phyloP scores from a whole-genome alignment of 2,888 invertebrate species.

The Agrotis segetum region DNA sequence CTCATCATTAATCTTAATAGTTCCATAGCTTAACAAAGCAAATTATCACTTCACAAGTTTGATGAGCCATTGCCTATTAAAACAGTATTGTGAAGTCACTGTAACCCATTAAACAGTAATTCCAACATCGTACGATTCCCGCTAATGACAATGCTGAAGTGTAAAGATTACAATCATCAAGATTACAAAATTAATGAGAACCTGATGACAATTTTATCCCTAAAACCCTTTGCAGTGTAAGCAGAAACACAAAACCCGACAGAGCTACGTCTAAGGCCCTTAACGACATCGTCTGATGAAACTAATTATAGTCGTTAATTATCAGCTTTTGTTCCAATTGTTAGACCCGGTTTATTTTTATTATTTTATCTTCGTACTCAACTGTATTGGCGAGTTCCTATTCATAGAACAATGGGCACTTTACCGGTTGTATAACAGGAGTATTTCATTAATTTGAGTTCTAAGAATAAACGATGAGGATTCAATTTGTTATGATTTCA shows the following conservation, averaged over 20 bases:
- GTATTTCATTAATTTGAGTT: background rate
- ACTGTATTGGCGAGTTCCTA: conserved; percentile 2
- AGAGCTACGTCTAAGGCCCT: conserved; percentile 23
- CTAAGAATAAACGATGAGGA: too few relatives aligned
- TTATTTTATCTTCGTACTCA: conserved; percentile 4
- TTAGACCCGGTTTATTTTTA: conserved; percentile 33
- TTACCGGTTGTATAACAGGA: background rate
- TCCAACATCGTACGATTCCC: too few relatives aligned
- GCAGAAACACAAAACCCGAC: conserved; percentile 37
- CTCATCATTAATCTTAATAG: background rate
- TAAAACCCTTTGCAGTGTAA: conserved; percentile 21
- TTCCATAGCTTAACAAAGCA: background rate
- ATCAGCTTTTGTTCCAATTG: conserved; percentile 45
- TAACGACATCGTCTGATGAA: conserved; percentile 50
- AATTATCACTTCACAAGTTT: background rate
- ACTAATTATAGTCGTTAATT: conserved; percentile 55
- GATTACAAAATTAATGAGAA: conserved; percentile 15
- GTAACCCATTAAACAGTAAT: background rate
- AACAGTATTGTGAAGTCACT: background rate
- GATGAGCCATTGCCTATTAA: background rate
- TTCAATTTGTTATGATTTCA: background rate
- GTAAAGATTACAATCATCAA: conserved; percentile 10
- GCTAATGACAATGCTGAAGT: background rate
- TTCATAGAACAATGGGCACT: conserved; percentile 2
- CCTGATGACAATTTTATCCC: conserved; percentile 16